A percentile compares a stretch with the other conserved stretches of the same genome.
phyloP scores from a whole-genome alignment of 2,888 invertebrate genomes.

The Arrhopalites spinosus region DNA sequence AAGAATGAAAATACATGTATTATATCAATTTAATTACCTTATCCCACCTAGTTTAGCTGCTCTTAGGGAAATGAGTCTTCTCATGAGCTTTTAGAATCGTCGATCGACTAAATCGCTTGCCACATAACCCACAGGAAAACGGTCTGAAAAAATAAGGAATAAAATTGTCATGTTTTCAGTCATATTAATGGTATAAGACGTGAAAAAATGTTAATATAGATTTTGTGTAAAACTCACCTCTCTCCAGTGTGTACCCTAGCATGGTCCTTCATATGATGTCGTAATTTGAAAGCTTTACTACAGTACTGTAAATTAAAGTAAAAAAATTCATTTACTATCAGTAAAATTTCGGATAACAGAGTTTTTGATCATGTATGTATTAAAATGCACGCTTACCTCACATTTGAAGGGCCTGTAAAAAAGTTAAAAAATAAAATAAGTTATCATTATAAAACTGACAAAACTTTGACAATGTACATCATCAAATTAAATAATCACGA shows the following conservation, averaged over 20 bases:
- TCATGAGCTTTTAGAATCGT: constrained; percentile 91
- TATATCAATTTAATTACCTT: too few species aligned
- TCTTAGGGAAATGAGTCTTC: constrained; percentile 88
- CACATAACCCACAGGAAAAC: constrained; percentile 85
- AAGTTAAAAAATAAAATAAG: background rate
- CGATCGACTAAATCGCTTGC: constrained; percentile 81
- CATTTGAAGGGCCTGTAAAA: background rate
- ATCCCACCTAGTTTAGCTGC: constrained; percentile 9
- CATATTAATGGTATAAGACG: background rate
- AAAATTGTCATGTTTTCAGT: background rate
- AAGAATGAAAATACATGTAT: too few species aligned
- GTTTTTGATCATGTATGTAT: too few species aligned
- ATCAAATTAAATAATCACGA: too few species aligned
- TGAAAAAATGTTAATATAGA: background rate
- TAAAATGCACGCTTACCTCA: too few species aligned
- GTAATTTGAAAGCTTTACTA: constrained; percentile 88
- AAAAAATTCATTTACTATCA: too few species aligned
- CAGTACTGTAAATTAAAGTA: constrained; percentile 68
- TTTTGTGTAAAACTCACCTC: constrained; percentile 55
- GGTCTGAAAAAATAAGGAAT: constrained; percentile 63
- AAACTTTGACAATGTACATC: background rate
- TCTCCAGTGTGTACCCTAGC: constrained; percentile 91
- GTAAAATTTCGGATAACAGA: too few species aligned
- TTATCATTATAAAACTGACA: background rate
- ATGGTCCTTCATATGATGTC: constrained; percentile 94